A percentile compares a stretch with the other conserved stretches of the same genome.
These are phyloP conservation scores for Coregonus clupeaformis DNA, from an alignment of 2,113 vertebrate genomes.

Conservation along the genomic window DNA sequence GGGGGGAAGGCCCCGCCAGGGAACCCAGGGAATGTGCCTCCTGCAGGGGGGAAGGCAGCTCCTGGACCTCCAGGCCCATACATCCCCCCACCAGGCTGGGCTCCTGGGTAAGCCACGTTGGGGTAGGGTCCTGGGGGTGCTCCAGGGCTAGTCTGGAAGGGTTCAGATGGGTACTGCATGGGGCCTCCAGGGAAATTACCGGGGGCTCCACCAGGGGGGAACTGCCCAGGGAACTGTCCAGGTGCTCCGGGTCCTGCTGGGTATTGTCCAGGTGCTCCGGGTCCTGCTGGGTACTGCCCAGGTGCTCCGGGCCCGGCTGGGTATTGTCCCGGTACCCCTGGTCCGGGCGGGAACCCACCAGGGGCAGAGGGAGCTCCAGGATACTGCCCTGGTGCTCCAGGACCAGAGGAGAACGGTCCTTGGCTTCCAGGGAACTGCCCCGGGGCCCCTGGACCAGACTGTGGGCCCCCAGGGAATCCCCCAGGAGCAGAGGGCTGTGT, in stretches of 20 bases:
- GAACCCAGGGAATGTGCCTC: slow-evolving; percentile 62
- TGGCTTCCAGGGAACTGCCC: slow-evolving; percentile 56
- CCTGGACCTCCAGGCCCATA: slow-evolving; percentile 73
- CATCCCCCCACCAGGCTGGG: slow-evolving; percentile 66
- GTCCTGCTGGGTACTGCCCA: slow-evolving; percentile 49
- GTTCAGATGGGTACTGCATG: slow-evolving; percentile 65
- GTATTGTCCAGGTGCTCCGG: slow-evolving; percentile 37
- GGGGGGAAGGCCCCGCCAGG: slow-evolving; percentile 69
- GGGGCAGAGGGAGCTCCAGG: slow-evolving; percentile 65
- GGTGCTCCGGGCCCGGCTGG: slow-evolving; percentile 70
- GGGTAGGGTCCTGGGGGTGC: slow-evolving; percentile 72
- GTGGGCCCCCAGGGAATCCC: slow-evolving; percentile 49
- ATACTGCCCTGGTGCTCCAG: slow-evolving; percentile 71
- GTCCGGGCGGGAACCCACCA: slow-evolving; percentile 63
- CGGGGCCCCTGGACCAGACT: slow-evolving; percentile 67
- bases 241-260: slow-evolving; percentile 67
- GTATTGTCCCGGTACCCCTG: slow-evolving; percentile 66
- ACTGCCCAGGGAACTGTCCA: slow-evolving; percentile 66
- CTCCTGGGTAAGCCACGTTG: slow-evolving; percentile 65
- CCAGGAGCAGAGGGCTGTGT: slow-evolving; percentile 62
- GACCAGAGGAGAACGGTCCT: slow-evolving; percentile 61
- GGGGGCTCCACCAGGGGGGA: slow-evolving; percentile 68
- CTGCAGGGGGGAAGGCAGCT: slow-evolving; percentile 56
- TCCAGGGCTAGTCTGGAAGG: slow-evolving; percentile 70
- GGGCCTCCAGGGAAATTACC: slow-evolving; percentile 68